Percentiles rank a stretch among this genome's conserved stretches.
Conservation (phyloP, 2,888 invertebrate species). For the Drosophila meridiana region DNA sequence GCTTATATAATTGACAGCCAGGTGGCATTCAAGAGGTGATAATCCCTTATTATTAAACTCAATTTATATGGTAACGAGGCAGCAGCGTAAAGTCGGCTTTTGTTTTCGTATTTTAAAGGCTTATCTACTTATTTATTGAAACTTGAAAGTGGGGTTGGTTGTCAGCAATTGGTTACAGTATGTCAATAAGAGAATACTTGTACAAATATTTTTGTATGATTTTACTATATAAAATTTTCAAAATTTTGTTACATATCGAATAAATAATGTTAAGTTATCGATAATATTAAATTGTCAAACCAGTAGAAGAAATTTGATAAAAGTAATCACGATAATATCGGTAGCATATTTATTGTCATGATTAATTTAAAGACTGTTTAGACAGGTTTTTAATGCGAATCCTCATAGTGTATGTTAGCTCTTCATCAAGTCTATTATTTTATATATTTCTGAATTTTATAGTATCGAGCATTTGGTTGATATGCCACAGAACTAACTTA, state of each 20-base stretch:
- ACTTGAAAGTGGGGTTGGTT: neutral
- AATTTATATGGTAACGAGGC: conserved; percentile 14
- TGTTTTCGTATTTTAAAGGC: conserved; percentile 9
- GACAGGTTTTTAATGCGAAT: neutral
- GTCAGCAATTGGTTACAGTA: too few species aligned
- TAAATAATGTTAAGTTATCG: neutral
- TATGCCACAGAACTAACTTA: too few species aligned
- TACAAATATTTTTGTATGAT: neutral
- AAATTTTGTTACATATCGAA: neutral
- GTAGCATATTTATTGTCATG: neutral
- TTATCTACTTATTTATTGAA: conserved; percentile 2
- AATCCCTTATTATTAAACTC: conserved; percentile 21
- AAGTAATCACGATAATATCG: neutral
- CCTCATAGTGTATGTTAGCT: neutral
- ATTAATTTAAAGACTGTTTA: neutral
- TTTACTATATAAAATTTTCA: neutral
- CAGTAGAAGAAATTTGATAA: neutral
- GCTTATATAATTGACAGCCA: neutral
- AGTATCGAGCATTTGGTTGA: too few species aligned
- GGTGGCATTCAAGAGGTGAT: conserved; percentile 8
- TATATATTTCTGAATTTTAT: too few species aligned
- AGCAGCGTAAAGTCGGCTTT: neutral
- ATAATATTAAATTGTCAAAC: neutral
- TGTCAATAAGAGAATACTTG: neutral
- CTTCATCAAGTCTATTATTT: neutral